Base-by-base conservation (phyloP, 2,113 vertebrate species). In the Tyrannus savana region DNA sequence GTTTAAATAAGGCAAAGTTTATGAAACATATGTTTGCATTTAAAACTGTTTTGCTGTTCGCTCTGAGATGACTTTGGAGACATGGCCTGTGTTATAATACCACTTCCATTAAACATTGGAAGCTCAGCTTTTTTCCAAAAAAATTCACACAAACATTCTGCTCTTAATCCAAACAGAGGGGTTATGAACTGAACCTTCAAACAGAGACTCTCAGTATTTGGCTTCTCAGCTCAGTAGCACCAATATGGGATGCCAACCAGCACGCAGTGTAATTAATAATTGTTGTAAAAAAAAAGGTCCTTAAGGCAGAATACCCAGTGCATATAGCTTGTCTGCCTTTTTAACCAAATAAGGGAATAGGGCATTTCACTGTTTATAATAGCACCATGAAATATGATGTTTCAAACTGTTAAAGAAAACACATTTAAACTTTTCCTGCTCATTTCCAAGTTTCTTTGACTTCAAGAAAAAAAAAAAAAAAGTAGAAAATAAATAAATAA, bases 331-430 rank as follows among this genome's bases (percentile, higher is more conserved):
- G 90, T n/a, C 91, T 95, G 92, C 90, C 84, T 96, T 83, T 96
- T 98, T 97, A 90, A 95, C 98, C 98, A 98, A 98, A 98, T 97
- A 98, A 98, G 98, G 98, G 60, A 94, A 98, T 84, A 92, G 93
- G 97, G 92, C 97, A 97, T 98, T 93, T 95, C 94, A 83, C 60
- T 98, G 98, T 98, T 98, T 97, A 98, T 84, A 98, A 96, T 92
- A 92, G 87, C 92, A 79, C 52, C 78, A 68, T 74, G 93, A 94
- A 95, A 96, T 90, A 81, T 15, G 84, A 95, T 52, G 93, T 95
- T 95, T 95, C 67, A 94, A 86, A 96, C 96, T 96, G 95, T 96
- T 72, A 92, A 86, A 95, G 74, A 97, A 94, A 97, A 95, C 69
- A 92, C 79, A 46, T 96, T 69, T 82, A 87, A 46, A 66, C 35